Evolutionary conservation across 2,888 invertebrate species (phyloP), one percentile per base, ranked within the genome.

Genomic region (Perithous albicinctus): DNA sequence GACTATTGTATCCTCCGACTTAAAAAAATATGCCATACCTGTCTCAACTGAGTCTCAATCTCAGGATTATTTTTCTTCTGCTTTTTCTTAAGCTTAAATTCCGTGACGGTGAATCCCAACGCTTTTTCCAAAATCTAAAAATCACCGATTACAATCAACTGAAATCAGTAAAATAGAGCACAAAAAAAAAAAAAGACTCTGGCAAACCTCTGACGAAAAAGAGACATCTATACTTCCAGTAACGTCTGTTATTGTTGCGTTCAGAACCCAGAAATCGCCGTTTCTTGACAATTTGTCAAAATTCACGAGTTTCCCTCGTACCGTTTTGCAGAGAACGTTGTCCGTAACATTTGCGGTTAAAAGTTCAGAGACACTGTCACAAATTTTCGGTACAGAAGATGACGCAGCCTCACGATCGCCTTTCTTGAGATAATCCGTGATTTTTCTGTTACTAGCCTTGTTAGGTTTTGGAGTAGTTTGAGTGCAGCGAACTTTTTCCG

Each of bases 221-320:
- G 93, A 93, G 1, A 94, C 94, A 66, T 94, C 93, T 15, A 96
- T 84, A 67, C 91, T 93, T 1, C 94, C 95, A 4, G 94, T 94
- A 18, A 93, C 94, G 90, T 96, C 96, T 6, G 93, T 93, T 61
- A 96, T 91, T 7, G 93, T 94, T 81, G 95, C 95, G 74, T 93
- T 93, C 32, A 96, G 91, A 87, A 93, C 93, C 94, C 95, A 96
- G 0, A 91, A 93, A 0, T 93, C 92, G 82, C 94, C 94, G 12
- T 93, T 92, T 1, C 95, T 93, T 0, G 93, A 93, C 80, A 96
- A 89, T 87, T 95, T 95, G 5, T 94, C 94, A 5, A 95, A 89
- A 66, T 92, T 93, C 87, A 94, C 93, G 74, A 95, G 94, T 87
- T 94, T 94, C 0, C 93, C 95, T 87, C 94, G 94, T 0, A 96